Base-by-base conservation (phyloP, 2,888 invertebrate genomes). In the Synergus laeviventris region DNA sequence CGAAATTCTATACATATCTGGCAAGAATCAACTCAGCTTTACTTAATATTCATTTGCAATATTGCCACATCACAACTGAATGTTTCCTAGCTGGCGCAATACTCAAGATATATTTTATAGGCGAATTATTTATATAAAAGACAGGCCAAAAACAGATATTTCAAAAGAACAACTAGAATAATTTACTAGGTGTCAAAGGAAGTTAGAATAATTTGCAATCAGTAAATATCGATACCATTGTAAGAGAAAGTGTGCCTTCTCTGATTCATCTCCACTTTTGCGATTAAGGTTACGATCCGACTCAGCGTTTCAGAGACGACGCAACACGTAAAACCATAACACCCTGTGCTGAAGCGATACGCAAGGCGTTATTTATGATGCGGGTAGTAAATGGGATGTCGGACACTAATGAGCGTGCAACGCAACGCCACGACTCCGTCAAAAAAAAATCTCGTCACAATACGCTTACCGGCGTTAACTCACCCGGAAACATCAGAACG, bases 321-420 rank as follows among this genome's bases (percentile, higher is more conserved):
- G 83, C 81, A 81, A 80, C 82, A 82, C 79, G 82, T 84, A 84
- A 84, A 84, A 84, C 81, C 84, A 84, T 84, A 83, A 83, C 82
- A 76, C 73, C 78, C 74, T 70, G 75, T 54, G 76, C 73, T 74
- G 76, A 76, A 76, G 77, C 75, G 77, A 78, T 80, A 81, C 66
- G 79, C 81, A 83, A 82, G 81, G 81, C 81, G 84, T 88, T 88
- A 89, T 89, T 90, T 89, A 90, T 87, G 89, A 85, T 81, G 82
- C 81, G 79, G 80, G 78, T 79, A 80, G 84, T 89, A 89, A 31
- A 90, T 88, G 86, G 87, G 86, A 88, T 86, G 89, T 87, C 88
- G 85, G 85, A 83, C 86, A 87, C 86, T 89, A 89, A 90, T 88
- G 90, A 89, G 87, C 84, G 81, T 83, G 84, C 83, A 82, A 84